Evolutionary conservation across 2,888 invertebrate genomes (phyloP), one percentile per base, ranked within the genome.

Genomic region (Drosophila kanekoi): DNA sequence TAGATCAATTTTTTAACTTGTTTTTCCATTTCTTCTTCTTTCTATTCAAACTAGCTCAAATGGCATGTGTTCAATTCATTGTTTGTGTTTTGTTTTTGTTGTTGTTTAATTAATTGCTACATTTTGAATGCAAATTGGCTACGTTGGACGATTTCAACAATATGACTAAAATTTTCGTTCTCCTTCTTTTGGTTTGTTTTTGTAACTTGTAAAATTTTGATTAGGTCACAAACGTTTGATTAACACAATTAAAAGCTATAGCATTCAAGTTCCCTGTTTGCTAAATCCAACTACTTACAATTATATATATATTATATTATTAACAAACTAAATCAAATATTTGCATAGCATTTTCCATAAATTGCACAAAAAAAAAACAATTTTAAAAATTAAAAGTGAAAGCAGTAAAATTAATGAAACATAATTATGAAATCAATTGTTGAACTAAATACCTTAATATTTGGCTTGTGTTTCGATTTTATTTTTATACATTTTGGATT

Each of bases 401-500:
- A 16, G 14, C 11, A 49, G 9, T 32, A 37, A 16, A 33, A 44
- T 14, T 28, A 4, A 23, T 18, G 4, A 16, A 48, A 51, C n/a
- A 37, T 45, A 43, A 16, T 52, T 47, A 61, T 43, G 14, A 43
- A 66, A 14, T 53, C 41, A 45, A 45, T 23, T 59, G 28, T 72
- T 61, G 16, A 59, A 72, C 59, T 77, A 69, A 72, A 66, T 64
- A 67, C 23, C 56, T 53, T 65, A 64, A 76, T 77, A 62, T 77
- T 77, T 77, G 76, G 76, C 68, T 72, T 76, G 61, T 70, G 75
- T 81, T 81, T 67, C 81, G 41, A 66, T 77, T 64, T 58, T 62
- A 72, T 72, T 51, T 28, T 59, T 28, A 38, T 48, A 52, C 23
- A 40, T 47, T 56, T 56, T 16, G 45, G 10, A 20, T 32, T 28